Base-by-base conservation (phyloP, 2,888 invertebrate genomes). In the Tipula confusa region DNA sequence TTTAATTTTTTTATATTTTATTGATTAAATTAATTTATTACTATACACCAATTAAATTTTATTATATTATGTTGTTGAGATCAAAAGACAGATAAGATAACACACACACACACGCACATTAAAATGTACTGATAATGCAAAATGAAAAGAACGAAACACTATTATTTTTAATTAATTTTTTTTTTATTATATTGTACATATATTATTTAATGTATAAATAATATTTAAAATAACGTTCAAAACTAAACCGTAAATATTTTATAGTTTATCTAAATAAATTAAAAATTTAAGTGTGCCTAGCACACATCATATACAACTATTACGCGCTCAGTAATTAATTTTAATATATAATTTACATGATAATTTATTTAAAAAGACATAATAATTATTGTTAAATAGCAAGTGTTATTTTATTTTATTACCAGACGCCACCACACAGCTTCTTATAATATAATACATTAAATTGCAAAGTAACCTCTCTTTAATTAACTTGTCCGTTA, bases 91-190 rank as follows among this genome's bases (percentile, higher is more conserved):
- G 18, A 43, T 2, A 43, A 64, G n/a, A n/a, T n/a, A n/a, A n/a
- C n/a, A n/a, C n/a, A n/a, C n/a, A n/a, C n/a, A n/a, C n/a, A n/a
- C n/a, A n/a, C n/a, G n/a, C 64, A 18, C 13, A 64, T 64, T 64
- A 64, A 64, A 64, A 64, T 64, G 64, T 64, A 64, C 64, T 64
- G 24, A 64, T n/a, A n/a, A n/a, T n/a, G n/a, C n/a, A 43, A 64
- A 43, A 43, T 7, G 43, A n/a, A 18, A 43, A n/a, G n/a, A n/a
- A n/a, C n/a, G n/a, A n/a, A 64, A 64, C 64, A 64, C 64, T 64
- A 64, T 64, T 64, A 64, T 9, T 64, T 64, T 64, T 64, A 64
- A 64, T 64, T 64, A 64, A 64, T 64, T 64, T 24, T 2, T 64
- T 24, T 64, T 48, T 48, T 48, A 6, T 43, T 33, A 33, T 3